Base-by-base conservation (phyloP, 2,113 vertebrate species). In the Procapra przewalskii region DNA sequence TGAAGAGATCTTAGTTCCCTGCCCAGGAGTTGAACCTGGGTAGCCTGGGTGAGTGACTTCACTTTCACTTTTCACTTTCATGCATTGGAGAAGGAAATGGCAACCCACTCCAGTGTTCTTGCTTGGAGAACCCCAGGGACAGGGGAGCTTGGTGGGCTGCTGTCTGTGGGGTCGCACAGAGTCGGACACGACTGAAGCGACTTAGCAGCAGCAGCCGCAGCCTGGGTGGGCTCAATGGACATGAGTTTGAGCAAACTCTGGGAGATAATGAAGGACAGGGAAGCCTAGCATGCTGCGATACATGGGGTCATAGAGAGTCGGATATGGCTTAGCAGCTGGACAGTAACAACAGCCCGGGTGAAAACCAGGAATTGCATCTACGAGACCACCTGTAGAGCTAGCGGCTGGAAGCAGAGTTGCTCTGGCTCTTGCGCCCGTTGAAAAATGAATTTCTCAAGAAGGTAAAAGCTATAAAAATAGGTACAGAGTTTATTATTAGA, bases 111-210 rank as follows among this genome's bases (percentile, higher is more conserved):
- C 57, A 59, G 57, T 59, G 57, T 59, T 59, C 57, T 12, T 59
- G 57, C 57, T 10, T 59, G 25, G 25, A 59, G 57, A 59, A 59
- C 2, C 57, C 57, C 57, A 59, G 23, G 57, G 57, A 59, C 2
- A 0, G 9, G 3, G 25, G 23, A 59, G 23, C 57, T 9, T 59
- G 23, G 57, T 27, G 25, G 23, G 57, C 57, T 59, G 57, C 57
- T 10, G 23, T 59, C 25, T 27, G 10, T 59, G 57, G 57, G 25
- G 10, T 59, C 1, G 9, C 57, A 59, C 9, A 59, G 57, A 59
- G 57, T 59, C 3, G 0, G 57, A 27, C 57, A 27, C 0, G 57
- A 59, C 25, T 59, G 57, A 27, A 27, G 57, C 1, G 0, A 59
- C 25, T 8, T 59, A 59, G 55, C 23, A 57, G 57, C 23, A 57